Percentiles rank a stretch among this genome's conserved stretches.
Evolutionary conservation across 2,888 invertebrate species (phyloP).

Genomic region (Caenorhabditis angaria): DNA sequence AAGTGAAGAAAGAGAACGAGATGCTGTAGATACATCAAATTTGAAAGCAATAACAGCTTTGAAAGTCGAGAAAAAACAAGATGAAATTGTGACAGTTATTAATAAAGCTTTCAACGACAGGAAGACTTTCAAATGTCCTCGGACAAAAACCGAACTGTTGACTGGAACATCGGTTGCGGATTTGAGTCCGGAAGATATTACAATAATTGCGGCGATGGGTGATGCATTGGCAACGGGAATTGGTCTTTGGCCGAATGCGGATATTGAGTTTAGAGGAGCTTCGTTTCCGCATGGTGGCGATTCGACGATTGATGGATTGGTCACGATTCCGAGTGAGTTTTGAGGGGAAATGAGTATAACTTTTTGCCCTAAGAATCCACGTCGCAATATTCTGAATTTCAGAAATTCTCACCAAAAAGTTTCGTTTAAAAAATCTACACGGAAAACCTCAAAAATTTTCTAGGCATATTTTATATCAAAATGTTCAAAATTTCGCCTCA

Average conservation of each 20-base stretch:
- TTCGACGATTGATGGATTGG: slow-evolving; percentile 71
- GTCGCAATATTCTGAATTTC: neutral
- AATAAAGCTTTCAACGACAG: slow-evolving; percentile 59
- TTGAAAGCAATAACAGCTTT: slow-evolving; percentile 26
- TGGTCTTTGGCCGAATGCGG: slow-evolving; percentile 66
- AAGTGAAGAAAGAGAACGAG: slow-evolving; percentile 48
- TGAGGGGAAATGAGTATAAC: neutral
- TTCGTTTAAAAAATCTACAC: neutral
- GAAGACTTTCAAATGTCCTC: slow-evolving; percentile 63
- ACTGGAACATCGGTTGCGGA: slow-evolving; percentile 66
- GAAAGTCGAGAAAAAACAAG: slow-evolving; percentile 21
- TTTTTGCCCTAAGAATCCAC: neutral
- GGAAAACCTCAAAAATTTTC: neutral
- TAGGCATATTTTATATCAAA: neutral
- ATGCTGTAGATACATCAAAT: slow-evolving; percentile 31
- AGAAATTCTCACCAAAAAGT: slow-evolving; percentile 2
- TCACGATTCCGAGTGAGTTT: slow-evolving; percentile 66
- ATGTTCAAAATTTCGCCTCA: neutral
- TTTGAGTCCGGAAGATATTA: slow-evolving; percentile 68
- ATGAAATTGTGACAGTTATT: slow-evolving; percentile 50
- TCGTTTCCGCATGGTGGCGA: slow-evolving; percentile 70
- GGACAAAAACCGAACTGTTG: slow-evolving; percentile 59
- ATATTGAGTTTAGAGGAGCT: slow-evolving; percentile 69
- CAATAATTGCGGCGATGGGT: slow-evolving; percentile 69
- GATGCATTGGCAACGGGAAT: slow-evolving; percentile 66